Conservation (phyloP, 2,113 vertebrate genomes). For the Pyxicephalus adspersus region DNA sequence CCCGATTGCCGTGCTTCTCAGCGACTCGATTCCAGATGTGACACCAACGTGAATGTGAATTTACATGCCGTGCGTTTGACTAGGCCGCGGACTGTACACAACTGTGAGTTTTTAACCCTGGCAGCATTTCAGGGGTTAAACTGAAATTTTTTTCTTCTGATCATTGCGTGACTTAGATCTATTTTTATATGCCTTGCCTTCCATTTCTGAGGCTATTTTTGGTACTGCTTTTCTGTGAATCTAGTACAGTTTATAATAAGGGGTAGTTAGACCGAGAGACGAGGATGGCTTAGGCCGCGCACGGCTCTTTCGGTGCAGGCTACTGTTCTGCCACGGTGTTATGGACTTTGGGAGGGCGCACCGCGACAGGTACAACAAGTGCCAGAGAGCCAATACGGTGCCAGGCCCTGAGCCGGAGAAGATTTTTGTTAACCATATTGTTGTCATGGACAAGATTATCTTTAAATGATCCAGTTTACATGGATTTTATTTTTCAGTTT, state of each 20-base stretch:
- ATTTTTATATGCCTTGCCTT: constrained; percentile 40
- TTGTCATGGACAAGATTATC: constrained; percentile 50
- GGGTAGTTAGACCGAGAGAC: not conserved
- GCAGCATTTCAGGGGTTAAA: constrained; percentile 13
- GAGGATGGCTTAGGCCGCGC: not conserved
- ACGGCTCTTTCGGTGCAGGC: not conserved
- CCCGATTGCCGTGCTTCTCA: not conserved
- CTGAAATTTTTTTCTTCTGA: not conserved
- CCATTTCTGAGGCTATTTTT: constrained; percentile 50
- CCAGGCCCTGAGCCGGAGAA: not conserved
- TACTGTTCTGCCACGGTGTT: too few species aligned
- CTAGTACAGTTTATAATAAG: constrained; percentile 3
- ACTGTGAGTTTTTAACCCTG: not conserved
- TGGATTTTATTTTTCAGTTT: constrained; percentile 55
- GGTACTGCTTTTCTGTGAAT: constrained; percentile 27
- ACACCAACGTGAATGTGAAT: constrained; percentile 10
- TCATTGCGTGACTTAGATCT: constrained; percentile 4
- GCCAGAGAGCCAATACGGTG: not conserved
- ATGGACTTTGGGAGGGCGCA: too few species aligned
- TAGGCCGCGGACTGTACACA: not conserved
- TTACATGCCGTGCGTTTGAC: not conserved
- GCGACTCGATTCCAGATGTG: not conserved
- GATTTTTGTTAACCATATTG: constrained; percentile 5
- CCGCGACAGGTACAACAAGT: too few species aligned
- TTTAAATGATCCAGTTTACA: constrained; percentile 54